Conservation (phyloP, 2,888 invertebrate genomes). For the Cerastoderma edule region DNA sequence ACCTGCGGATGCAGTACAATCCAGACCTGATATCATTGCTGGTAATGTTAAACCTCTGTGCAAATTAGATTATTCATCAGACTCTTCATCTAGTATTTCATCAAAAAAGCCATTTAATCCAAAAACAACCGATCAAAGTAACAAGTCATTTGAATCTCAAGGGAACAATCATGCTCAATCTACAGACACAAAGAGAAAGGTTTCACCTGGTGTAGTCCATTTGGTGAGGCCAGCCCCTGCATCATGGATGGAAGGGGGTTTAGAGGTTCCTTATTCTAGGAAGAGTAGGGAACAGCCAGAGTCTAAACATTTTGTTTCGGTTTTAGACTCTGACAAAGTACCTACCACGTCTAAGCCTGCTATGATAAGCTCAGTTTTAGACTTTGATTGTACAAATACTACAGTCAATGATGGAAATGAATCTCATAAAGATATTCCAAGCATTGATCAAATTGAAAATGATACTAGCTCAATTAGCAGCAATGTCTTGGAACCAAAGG, state of each 20-base stretch:
- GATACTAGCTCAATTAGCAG: too few relatives aligned
- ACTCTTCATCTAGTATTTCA: conserved; percentile 6
- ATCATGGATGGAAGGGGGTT: conserved; percentile 57
- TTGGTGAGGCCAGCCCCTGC: conserved; percentile 49
- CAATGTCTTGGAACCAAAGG: too few relatives aligned
- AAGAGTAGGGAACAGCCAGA: background rate
- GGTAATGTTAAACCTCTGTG: background rate
- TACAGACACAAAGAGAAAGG: conserved; percentile 23
- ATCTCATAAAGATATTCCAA: too few relatives aligned
- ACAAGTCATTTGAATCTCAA: background rate
- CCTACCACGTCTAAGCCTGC: background rate
- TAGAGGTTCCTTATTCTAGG: background rate
- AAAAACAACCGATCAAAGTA: background rate
- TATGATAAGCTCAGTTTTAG: background rate
- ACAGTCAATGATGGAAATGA: too few relatives aligned
- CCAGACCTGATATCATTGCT: too few relatives aligned
- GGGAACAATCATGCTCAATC: background rate
- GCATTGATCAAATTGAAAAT: too few relatives aligned
- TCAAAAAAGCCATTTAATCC: background rate
- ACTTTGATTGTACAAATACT: too few relatives aligned
- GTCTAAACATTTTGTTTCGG: conserved; percentile 31
- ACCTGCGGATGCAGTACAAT: too few relatives aligned
- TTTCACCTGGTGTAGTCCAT: conserved; percentile 54
- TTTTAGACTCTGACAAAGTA: conserved; percentile 35
- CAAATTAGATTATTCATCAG: background rate